phyloP scores from a whole-genome alignment of 2,797 vertebrate genomes.

The Mormyrus hasselquistii region DNA sequence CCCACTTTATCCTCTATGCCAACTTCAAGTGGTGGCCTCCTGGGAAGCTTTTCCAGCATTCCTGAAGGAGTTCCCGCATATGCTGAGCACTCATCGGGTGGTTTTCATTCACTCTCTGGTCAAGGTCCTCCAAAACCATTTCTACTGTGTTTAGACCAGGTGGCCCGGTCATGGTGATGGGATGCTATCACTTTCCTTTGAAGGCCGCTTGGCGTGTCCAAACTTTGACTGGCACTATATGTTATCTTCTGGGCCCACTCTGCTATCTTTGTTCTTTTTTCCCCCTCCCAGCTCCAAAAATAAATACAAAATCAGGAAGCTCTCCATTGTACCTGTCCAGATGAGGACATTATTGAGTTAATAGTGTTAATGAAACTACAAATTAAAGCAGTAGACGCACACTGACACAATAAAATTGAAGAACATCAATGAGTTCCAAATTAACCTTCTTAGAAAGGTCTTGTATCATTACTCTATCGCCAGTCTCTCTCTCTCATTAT shows the following conservation, averaged over 20 bases:
- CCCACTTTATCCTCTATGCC: not conserved
- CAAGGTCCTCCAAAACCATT: not conserved
- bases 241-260: not conserved
- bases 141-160: not conserved
- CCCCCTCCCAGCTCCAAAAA: not conserved
- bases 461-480: not conserved
- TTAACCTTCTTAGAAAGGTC: not conserved
- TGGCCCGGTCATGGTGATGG: not conserved
- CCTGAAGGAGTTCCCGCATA: not conserved
- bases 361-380: not conserved
- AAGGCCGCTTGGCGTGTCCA: not conserved
- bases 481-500: not conserved
- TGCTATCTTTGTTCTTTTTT: not conserved
- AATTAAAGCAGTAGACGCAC: not conserved
- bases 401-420: not conserved
- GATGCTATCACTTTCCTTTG: not conserved
- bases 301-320: not conserved
- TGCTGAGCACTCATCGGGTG: not conserved
- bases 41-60: not conserved
- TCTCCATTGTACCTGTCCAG: not conserved
- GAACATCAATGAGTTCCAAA: not conserved
- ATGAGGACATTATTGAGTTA: not conserved
- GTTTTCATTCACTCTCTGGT: not conserved
- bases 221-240: not conserved
- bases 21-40: not conserved